Evolutionary conservation across 1,140 invertebrate species (phyloP).

Genomic region (Stegodyphus dumicola): DNA sequence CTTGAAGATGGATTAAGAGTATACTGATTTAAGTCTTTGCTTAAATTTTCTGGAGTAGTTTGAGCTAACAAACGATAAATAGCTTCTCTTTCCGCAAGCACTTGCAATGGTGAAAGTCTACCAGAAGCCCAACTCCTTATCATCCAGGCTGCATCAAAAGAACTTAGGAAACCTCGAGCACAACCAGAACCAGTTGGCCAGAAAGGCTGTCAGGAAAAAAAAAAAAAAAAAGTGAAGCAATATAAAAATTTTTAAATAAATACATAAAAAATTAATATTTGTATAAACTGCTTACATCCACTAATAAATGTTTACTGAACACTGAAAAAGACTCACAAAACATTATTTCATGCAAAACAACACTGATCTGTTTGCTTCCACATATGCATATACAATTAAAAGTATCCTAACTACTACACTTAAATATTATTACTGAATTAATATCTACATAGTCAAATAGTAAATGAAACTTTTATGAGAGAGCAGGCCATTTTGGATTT

Average conservation of each 20-base stretch:
- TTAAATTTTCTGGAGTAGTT: constrained; percentile 95
- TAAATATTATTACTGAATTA: no score
- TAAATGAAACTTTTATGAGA: no score
- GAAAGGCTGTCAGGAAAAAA: constrained; percentile 79
- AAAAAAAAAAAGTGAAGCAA: not conserved
- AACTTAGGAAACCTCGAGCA: constrained; percentile 95
- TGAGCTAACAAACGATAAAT: constrained; percentile 91
- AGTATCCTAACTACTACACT: no score
- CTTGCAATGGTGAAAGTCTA: constrained; percentile 68
- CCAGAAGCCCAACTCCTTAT: constrained; percentile 83
- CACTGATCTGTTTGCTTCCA: no score
- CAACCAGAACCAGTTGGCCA: constrained; percentile 99
- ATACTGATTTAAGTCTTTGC: constrained; percentile 87
- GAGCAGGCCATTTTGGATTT: no score
- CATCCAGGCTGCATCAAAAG: constrained; percentile 96
- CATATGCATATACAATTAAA: no score
- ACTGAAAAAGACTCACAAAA: no score
- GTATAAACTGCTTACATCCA: no score
- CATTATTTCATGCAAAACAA: no score
- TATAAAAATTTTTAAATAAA: constrained; percentile 52
- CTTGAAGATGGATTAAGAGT: constrained; percentile 88
- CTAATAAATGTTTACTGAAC: no score
- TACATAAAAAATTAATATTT: not conserved
- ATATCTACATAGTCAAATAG: no score
- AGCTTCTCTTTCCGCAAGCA: constrained; percentile 91